Evolutionary conservation across 2,113 vertebrate genomes (phyloP).

Genomic region (Catharus fuscescens): DNA sequence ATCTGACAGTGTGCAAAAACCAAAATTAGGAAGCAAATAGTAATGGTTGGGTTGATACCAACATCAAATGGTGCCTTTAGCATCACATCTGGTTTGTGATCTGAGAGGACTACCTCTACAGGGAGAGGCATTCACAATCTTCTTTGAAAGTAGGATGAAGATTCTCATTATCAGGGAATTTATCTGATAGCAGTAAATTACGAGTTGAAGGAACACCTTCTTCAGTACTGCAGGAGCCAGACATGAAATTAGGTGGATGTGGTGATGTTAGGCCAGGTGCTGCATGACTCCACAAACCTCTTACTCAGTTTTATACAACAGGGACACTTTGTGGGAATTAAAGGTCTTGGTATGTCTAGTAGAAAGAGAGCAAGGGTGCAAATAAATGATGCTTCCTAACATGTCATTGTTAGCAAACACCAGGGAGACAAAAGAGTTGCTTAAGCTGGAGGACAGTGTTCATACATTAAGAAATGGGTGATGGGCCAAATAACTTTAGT

Average conservation of each 20-base stretch:
- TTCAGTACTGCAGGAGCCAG: neutral
- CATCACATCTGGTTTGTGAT: neutral
- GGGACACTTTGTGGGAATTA: neutral
- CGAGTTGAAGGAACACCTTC: neutral
- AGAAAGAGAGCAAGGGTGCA: neutral
- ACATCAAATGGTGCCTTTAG: slow-evolving; percentile 10
- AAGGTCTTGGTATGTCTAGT: neutral
- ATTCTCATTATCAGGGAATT: neutral
- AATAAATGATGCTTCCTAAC: neutral
- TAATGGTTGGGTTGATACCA: neutral
- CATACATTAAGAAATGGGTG: neutral
- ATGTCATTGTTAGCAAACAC: neutral
- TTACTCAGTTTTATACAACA: neutral
- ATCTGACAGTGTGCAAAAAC: neutral
- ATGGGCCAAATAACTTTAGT: neutral
- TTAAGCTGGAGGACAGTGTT: neutral
- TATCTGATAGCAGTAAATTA: slow-evolving; percentile 20
- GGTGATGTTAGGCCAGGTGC: neutral
- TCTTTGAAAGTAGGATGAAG: neutral
- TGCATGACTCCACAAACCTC: neutral
- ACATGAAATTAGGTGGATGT: neutral
- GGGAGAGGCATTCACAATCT: neutral
- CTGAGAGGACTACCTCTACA: neutral
- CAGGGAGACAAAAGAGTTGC: neutral
- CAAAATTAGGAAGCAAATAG: slow-evolving; percentile 12